Base-by-base conservation (phyloP, 2,113 vertebrate species). In the Proterorhinus semilunaris region DNA sequence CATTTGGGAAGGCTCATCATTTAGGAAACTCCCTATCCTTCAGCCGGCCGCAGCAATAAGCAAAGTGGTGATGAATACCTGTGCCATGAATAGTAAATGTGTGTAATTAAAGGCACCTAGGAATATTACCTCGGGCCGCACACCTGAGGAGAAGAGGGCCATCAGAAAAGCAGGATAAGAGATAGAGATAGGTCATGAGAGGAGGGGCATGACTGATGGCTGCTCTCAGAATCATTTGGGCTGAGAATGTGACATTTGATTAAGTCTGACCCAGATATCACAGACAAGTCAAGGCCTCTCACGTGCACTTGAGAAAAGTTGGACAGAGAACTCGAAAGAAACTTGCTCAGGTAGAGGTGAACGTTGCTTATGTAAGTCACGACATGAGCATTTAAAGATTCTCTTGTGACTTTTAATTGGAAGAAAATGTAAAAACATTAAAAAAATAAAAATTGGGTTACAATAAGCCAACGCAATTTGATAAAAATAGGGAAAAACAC, bases 31-130 rank as follows among this genome's bases (percentile, higher is more conserved):
- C 15, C 62, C 83, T 66, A 74, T 84, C 62, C 12, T 70, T 75
- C 57, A 67, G 47, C 68, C 73, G 51, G 17, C 27, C 4, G 63
- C 72, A 76, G 80, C 71, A 72, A 76, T 76, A 80, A 78, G 77
- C 62, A 63, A 81, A 76, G 69, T 68, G 71, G 61, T 81, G 80
- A 91, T 86, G 80, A 88, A 88, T 85, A 81, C 78, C 53, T 83
- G 66, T 75, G 50, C 81, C 84, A 88, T 91, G 87, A 89, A 91
- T 91, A 88, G 76, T 82, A 88, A 90, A 92, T 91, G 83, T 71
- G 71, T 75, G 83, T 90, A 91, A 92, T 92, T 90, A 91, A 82
- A 84, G 84, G 75, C 85, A 88, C 90, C 86, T 90, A 85, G 81
- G 83, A 89, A 82, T 82, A 90, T 87, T 86, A 89, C 77, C 69